A percentile compares a stretch with the other conserved stretches of the same genome.
These are phyloP conservation scores for Neogobius melanostomus DNA, from an alignment of 2,113 vertebrate species.

Conservation along the genomic window DNA sequence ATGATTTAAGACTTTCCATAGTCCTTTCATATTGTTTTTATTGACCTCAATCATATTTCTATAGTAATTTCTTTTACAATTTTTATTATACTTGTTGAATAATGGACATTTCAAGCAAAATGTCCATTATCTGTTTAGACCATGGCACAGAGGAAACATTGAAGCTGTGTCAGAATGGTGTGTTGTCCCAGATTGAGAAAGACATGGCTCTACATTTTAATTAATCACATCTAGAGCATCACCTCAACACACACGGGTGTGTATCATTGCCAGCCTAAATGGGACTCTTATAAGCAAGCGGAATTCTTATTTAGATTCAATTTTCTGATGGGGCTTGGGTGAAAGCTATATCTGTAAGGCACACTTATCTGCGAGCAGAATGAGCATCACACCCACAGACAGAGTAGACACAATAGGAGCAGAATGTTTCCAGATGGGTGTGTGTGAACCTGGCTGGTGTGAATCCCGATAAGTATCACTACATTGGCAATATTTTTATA, in stretches of 20 bases:
- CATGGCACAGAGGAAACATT: not conserved
- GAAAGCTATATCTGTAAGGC: conserved; percentile 63
- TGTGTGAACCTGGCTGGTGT: not conserved
- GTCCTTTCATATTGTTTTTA: no score
- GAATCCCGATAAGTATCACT: not conserved
- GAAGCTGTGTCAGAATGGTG: not conserved
- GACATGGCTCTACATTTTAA: conserved; percentile 31
- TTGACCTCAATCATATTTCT: no score
- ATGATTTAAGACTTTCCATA: no score
- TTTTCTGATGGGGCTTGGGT: conserved; percentile 72
- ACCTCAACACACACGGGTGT: conserved; percentile 19
- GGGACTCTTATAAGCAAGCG: conserved; percentile 37
- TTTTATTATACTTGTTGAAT: no score
- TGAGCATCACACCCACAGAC: conserved; percentile 24
- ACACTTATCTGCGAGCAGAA: conserved; percentile 42
- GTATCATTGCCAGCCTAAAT: conserved; percentile 44
- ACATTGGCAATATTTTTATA: conserved; percentile 2
- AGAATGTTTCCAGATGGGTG: conserved; percentile 11
- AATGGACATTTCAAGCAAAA: no score
- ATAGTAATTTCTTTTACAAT: no score
- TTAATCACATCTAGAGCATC: conserved; percentile 45
- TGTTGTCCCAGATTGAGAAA: conserved; percentile 12
- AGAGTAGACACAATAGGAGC: conserved; percentile 11
- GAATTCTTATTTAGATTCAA: conserved; percentile 77
- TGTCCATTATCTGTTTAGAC: no score